phyloP scores from a whole-genome alignment of 2,888 invertebrate species.

The Muschampia staudingeri region DNA sequence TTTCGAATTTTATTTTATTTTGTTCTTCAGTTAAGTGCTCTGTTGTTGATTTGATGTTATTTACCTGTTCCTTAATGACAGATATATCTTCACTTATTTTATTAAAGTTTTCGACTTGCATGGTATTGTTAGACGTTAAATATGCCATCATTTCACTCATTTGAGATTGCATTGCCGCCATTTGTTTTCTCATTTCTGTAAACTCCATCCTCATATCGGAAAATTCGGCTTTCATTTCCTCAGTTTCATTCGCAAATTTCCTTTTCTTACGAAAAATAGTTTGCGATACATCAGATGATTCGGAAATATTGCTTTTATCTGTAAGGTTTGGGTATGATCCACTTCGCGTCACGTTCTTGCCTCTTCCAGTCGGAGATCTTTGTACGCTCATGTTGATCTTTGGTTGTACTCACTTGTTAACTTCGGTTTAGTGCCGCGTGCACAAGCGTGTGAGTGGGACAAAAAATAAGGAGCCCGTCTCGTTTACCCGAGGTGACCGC shows the following conservation, averaged over 20 bases:
- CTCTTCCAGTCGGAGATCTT: slow-evolving; percentile 6
- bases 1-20: neutral
- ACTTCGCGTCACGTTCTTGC: neutral
- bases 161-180: neutral
- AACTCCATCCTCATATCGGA: neutral
- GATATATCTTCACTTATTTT: neutral
- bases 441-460: neutral
- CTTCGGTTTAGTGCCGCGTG: too few relatives aligned
- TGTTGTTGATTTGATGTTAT: neutral
- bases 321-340: neutral
- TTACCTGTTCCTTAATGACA: neutral
- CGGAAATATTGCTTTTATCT: neutral
- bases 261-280: neutral
- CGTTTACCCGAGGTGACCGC: neutral
- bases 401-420: neutral
- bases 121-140: neutral
- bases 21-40: neutral
- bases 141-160: neutral
- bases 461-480: neutral
- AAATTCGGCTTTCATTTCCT: neutral
- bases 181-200: neutral
- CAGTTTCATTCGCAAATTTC: neutral
- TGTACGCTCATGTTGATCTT: slow-evolving; percentile 2
- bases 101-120: neutral
- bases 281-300: neutral